These are phyloP conservation scores for Microctenopoma stevenorrisi DNA, from an alignment of 2,797 vertebrate genomes.

Conservation along the genomic window DNA sequence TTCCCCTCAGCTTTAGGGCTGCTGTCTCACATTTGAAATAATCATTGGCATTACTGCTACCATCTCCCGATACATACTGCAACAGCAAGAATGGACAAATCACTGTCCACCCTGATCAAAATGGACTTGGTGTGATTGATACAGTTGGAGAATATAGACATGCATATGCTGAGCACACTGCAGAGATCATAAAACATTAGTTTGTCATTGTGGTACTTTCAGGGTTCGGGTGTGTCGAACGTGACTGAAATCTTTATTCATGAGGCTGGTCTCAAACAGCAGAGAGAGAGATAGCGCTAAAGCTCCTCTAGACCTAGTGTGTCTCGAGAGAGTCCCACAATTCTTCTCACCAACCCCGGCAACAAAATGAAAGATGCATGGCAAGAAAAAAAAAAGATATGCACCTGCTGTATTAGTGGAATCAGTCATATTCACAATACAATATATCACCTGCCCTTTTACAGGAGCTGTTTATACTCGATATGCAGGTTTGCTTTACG, in stretches of 20 bases:
- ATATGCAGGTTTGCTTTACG: slow-evolving; percentile 77
- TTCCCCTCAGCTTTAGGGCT: slow-evolving; percentile 14
- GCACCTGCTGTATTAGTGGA: slow-evolving; percentile 65
- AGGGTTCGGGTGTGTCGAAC: slow-evolving; percentile 72
- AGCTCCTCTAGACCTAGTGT: slow-evolving; percentile 70
- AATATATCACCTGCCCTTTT: slow-evolving; percentile 66
- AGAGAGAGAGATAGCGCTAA: slow-evolving; percentile 77
- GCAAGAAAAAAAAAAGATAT: slow-evolving; percentile 52
- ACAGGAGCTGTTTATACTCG: slow-evolving; percentile 54
- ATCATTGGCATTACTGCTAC: slow-evolving; percentile 39
- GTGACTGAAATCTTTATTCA: slow-evolving; percentile 83
- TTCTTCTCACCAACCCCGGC: slow-evolving; percentile 58
- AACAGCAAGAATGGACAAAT: slow-evolving; percentile 20
- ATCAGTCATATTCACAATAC: slow-evolving; percentile 57
- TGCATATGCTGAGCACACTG: slow-evolving; percentile 73
- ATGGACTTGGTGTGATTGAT: slow-evolving; percentile 63
- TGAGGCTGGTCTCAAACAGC: slow-evolving; percentile 76
- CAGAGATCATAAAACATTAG: slow-evolving; percentile 79
- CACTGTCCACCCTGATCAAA: slow-evolving; percentile 49
- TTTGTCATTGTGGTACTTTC: slow-evolving; percentile 79
- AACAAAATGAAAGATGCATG: slow-evolving; percentile 70
- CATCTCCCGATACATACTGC: slow-evolving; percentile 11
- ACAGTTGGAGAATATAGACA: slow-evolving; percentile 65
- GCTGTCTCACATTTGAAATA: slow-evolving; percentile 40
- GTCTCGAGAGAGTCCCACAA: slow-evolving; percentile 71